Conservation (phyloP, 2,797 vertebrate genomes). For the Enteromius fasciolatus region DNA sequence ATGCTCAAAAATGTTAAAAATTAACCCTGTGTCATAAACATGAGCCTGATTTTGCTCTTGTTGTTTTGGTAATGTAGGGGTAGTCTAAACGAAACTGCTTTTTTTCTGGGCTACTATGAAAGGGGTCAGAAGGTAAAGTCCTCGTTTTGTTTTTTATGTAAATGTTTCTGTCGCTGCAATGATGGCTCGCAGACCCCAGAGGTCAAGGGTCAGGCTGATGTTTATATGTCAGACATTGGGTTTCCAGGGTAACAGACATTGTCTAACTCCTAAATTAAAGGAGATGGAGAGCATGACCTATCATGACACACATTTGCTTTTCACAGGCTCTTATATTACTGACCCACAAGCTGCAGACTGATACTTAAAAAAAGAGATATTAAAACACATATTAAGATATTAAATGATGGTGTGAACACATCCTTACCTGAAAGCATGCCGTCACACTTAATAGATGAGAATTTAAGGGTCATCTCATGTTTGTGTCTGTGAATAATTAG, state of each 20-base stretch:
- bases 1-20: conserved; percentile 39
- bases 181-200: conserved; percentile 58
- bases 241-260: conserved; percentile 57
- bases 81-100: conserved; percentile 41
- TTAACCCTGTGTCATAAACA: conserved; percentile 41
- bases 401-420: neutral
- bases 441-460: conserved; percentile 93
- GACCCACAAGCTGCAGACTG: neutral
- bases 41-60: conserved; percentile 32
- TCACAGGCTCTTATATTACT: conserved; percentile 25
- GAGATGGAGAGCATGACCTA: conserved; percentile 35
- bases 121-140: conserved; percentile 67
- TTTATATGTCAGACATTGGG: conserved; percentile 63
- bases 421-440: conserved; percentile 89
- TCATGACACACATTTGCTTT: conserved; percentile 31
- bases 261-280: conserved; percentile 35
- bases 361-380: neutral
- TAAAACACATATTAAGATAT: neutral
- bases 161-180: conserved; percentile 49
- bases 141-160: conserved; percentile 55
- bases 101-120: conserved; percentile 19
- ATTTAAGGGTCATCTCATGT: conserved; percentile 99
- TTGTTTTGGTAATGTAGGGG: conserved; percentile 47
- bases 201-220: conserved; percentile 63
- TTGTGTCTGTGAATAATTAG: conserved; percentile 98